Conservation (phyloP, 2,888 invertebrate genomes). For the Eutolmus rufibarbis region DNA sequence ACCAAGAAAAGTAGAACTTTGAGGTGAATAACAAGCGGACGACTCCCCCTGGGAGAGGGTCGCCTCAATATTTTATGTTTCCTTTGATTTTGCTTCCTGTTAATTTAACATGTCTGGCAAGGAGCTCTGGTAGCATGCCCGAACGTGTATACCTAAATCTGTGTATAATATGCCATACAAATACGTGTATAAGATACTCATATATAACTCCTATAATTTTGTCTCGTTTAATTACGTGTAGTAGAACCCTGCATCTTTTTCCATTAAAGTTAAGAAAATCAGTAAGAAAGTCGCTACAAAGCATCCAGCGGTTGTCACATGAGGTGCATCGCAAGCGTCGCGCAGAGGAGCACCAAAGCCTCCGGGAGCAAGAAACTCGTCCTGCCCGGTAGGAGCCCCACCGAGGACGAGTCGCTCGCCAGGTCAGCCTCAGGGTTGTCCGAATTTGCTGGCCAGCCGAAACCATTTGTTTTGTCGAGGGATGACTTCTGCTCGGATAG, state of each 20-base stretch:
- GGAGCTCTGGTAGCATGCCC: background rate
- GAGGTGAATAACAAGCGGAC: constrained; percentile 25
- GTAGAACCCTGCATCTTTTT: constrained; percentile 36
- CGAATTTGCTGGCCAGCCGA: constrained; percentile 52
- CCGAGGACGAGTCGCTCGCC: background rate
- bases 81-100: background rate
- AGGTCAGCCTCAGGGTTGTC: constrained; percentile 41
- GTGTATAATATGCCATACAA: constrained; percentile 34
- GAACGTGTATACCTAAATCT: constrained; percentile 2
- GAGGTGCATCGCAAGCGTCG: background rate
- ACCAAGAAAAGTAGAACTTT: constrained; percentile 24
- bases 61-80: background rate
- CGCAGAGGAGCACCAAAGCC: background rate
- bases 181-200: constrained; percentile 32
- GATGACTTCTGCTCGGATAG: constrained; percentile 76
- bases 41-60: background rate
- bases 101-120: background rate
- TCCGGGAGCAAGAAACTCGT: background rate
- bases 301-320: constrained; percentile 5
- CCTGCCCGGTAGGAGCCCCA: background rate
- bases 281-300: background rate
- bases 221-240: constrained; percentile 16
- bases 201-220: constrained; percentile 24
- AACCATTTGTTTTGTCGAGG: constrained; percentile 57
- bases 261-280: constrained; percentile 28